These are phyloP conservation scores for Botrylloides violaceus DNA, from an alignment of 23 tunicate species.

Conservation along the genomic window DNA sequence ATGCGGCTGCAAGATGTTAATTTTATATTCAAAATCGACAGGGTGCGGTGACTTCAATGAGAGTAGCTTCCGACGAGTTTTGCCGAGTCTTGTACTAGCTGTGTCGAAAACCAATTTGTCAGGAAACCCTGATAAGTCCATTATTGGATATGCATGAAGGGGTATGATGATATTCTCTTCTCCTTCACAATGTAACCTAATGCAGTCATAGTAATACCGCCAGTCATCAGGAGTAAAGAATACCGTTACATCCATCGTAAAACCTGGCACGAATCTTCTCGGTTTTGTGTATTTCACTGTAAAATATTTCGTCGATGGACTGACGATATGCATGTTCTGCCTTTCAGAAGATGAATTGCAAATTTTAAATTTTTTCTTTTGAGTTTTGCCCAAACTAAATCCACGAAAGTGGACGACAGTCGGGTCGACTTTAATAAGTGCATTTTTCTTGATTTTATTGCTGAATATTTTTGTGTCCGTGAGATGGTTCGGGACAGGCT, in stretches of 20 bases:
- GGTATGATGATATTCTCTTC: conserved; percentile 85
- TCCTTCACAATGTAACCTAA: conserved; percentile 75
- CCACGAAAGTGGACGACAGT: conserved; percentile 75
- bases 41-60: conserved; percentile 50
- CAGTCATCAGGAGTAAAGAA: conserved; percentile 70
- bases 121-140: conserved; percentile 71
- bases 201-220: conserved; percentile 88
- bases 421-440: conserved; percentile 58
- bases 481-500: conserved; percentile 69
- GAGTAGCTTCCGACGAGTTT: conserved; percentile 37
- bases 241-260: conserved; percentile 56
- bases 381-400: conserved; percentile 37
- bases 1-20: conserved; percentile 58
- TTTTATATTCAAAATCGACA: conserved; percentile 71
- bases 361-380: conserved; percentile 41
- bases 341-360: conserved; percentile 73
- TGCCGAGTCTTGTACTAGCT: conserved; percentile 27
- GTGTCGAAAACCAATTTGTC: conserved; percentile 50
- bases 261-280: conserved; percentile 74
- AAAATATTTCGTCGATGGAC: conserved; percentile 73
- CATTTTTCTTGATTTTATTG: conserved; percentile 65
- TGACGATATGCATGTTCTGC: conserved; percentile 65
- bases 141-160: conserved; percentile 81
- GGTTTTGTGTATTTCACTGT: conserved; percentile 66
- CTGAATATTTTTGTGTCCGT: conserved; percentile 64